These are phyloP conservation scores for Palythoa grandiflora DNA, from an alignment of 92 coral and sea anemone species.

Conservation along the genomic window DNA sequence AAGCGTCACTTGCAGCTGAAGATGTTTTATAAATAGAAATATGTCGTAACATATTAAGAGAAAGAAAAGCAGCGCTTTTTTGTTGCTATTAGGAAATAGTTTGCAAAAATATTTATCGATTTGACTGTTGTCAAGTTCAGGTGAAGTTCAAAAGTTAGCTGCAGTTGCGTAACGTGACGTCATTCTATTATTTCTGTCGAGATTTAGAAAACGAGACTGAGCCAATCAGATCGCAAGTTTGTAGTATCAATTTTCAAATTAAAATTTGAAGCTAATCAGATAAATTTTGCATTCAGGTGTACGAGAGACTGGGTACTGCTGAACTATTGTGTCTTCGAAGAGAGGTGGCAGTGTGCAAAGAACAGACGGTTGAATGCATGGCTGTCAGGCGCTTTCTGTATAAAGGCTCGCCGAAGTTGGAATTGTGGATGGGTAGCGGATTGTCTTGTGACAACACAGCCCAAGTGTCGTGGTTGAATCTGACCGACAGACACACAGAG, in stretches of 20 bases:
- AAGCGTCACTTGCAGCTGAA: no score
- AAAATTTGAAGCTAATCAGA: background rate
- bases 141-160: no score
- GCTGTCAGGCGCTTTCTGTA: conserved; percentile 79
- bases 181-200: no score
- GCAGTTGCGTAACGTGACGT: no score
- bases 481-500: conserved; percentile 82
- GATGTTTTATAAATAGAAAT: no score
- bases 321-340: conserved; percentile 92
- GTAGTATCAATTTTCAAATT: background rate
- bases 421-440: conserved; percentile 99
- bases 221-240: background rate
- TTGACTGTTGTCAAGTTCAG: no score
- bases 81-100: no score
- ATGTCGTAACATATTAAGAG: no score
- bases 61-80: no score
- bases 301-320: conserved; percentile 82
- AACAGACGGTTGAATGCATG: conserved; percentile 95
- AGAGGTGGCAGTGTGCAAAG: conserved; percentile 93
- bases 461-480: conserved; percentile 86
- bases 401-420: conserved; percentile 62
- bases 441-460: conserved; percentile 71
- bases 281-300: conserved; percentile 64
- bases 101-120: no score
- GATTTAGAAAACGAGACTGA: no score